A percentile compares a stretch with the other conserved stretches of the same genome.
Conservation (phyloP, 1,140 invertebrate species). For the Palaemon carinicauda region DNA sequence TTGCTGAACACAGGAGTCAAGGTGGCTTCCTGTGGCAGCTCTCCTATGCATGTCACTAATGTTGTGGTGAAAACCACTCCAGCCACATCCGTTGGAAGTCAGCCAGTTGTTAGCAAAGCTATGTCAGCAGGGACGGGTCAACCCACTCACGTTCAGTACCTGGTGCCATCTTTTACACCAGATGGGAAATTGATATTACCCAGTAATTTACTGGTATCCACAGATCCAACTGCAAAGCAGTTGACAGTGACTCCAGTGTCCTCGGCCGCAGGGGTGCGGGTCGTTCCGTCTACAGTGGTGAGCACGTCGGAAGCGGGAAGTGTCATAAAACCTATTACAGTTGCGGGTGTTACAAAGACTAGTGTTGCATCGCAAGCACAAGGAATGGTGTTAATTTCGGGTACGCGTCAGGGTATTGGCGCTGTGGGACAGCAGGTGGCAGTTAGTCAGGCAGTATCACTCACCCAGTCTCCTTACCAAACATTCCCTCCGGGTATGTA, state of each 20-base stretch:
- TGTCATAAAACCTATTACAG: constrained; percentile 54
- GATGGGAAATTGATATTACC: constrained; percentile 57
- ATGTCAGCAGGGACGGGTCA: constrained; percentile 28
- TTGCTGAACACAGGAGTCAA: constrained; percentile 48
- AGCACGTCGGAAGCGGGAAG: constrained; percentile 40
- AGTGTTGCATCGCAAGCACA: constrained; percentile 23
- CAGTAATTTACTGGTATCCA: constrained; percentile 41
- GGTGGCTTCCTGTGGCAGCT: constrained; percentile 31
- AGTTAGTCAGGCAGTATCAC: constrained; percentile 34
- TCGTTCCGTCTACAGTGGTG: constrained; percentile 51
- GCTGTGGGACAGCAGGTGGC: constrained; percentile 33
- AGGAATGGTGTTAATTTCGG: constrained; percentile 39
- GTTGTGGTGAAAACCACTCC: constrained; percentile 52
- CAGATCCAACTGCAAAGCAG: constrained; percentile 33
- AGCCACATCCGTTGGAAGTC: constrained; percentile 15
- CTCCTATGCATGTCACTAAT: constrained; percentile 51
- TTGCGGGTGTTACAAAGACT: constrained; percentile 35
- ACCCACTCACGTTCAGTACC: constrained; percentile 55
- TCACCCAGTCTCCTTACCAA: constrained; percentile 35
- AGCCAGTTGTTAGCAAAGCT: constrained; percentile 27
- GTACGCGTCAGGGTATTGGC: constrained; percentile 21
- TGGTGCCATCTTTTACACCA: constrained; percentile 55
- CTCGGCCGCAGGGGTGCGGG: constrained; percentile 38
- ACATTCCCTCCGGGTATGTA: constrained; percentile 33
- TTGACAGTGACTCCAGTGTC: constrained; percentile 45